phyloP scores from a whole-genome alignment of 2,888 invertebrate genomes.

The Cyclophora albipunctata region DNA sequence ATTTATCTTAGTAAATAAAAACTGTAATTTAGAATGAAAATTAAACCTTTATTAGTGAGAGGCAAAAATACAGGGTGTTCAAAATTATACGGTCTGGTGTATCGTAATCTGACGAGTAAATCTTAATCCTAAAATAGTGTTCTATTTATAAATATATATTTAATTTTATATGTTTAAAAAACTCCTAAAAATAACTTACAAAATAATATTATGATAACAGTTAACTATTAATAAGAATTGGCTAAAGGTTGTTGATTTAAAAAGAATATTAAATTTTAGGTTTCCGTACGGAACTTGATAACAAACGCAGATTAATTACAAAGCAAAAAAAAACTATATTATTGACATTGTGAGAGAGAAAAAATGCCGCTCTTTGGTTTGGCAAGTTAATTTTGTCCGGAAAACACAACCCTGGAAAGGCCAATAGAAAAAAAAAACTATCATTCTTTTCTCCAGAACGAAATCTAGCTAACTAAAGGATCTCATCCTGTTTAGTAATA shows the following conservation, averaged over 20 bases:
- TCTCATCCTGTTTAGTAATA: conserved; percentile 58
- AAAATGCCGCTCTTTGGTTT: conserved; percentile 55
- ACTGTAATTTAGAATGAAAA: conserved; percentile 32
- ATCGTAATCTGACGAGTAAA: conserved; percentile 14
- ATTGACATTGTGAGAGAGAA: conserved; percentile 12
- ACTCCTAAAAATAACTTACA: conserved; percentile 20
- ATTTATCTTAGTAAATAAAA: conserved; percentile 16
- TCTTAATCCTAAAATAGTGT: conserved; percentile 12
- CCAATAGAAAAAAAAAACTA: conserved; percentile 20
- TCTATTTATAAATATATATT: conserved; percentile 2
- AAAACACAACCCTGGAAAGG: conserved; percentile 31
- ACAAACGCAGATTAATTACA: conserved; percentile 34
- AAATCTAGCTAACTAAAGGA: conserved; percentile 59
- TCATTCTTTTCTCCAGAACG: conserved; percentile 17
- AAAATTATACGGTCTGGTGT: conserved; percentile 12
- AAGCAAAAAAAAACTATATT: conserved; percentile 24
- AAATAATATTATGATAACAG: conserved; percentile 34
- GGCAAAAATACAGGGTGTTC: conserved; percentile 44
- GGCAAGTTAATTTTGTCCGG: conserved; percentile 28
- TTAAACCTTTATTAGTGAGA: conserved; percentile 58
- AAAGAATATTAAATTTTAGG: conserved; percentile 4
- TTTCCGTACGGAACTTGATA: background rate
- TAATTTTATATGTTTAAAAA: conserved; percentile 2
- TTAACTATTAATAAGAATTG: conserved; percentile 21
- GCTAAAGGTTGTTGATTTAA: conserved; percentile 28